phyloP scores from a whole-genome alignment of 2,797 vertebrate species.

The Spinus pinus region DNA sequence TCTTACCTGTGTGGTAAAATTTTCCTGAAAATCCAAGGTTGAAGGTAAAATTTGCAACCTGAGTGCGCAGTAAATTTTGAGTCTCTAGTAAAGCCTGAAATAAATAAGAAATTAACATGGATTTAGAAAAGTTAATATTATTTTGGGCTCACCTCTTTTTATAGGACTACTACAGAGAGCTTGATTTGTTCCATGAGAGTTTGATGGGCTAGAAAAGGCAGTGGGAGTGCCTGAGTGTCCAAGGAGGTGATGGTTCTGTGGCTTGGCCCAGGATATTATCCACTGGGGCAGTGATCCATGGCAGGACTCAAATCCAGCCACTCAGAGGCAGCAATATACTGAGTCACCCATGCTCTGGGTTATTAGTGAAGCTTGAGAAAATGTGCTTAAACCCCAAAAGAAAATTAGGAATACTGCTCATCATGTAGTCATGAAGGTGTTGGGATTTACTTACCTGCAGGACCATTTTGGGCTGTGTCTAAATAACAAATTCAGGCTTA shows the following conservation, averaged over 20 bases:
- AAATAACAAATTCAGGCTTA: not conserved
- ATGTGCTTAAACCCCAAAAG: not conserved
- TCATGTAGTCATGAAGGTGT: fast-evolving
- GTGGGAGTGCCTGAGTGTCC: not conserved
- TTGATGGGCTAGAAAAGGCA: not conserved
- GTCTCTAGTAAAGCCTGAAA: constrained; percentile 95
- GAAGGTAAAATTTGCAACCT: constrained; percentile 99
- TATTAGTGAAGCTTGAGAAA: not conserved
- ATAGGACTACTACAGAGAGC: not conserved
- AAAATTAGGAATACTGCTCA: not conserved
- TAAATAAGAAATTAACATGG: constrained; percentile 77
- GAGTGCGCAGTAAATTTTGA: constrained; percentile 92
- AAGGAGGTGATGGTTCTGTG: not conserved
- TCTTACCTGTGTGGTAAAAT: constrained; percentile 98
- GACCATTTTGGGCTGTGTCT: not conserved
- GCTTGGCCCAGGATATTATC: not conserved
- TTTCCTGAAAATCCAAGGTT: constrained; percentile 99
- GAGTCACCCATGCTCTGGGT: not conserved
- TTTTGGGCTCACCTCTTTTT: not conserved
- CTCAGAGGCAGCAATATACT: not conserved
- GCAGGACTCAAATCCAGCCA: not conserved
- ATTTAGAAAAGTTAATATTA: constrained; percentile 67
- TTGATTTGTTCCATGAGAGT: not conserved
- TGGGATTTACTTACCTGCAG: constrained; percentile 30
- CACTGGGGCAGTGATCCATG: fast-evolving